These are phyloP conservation scores for Zelostemma sp. DNA, from an alignment of 1,140 invertebrate genomes.

Conservation along the genomic window DNA sequence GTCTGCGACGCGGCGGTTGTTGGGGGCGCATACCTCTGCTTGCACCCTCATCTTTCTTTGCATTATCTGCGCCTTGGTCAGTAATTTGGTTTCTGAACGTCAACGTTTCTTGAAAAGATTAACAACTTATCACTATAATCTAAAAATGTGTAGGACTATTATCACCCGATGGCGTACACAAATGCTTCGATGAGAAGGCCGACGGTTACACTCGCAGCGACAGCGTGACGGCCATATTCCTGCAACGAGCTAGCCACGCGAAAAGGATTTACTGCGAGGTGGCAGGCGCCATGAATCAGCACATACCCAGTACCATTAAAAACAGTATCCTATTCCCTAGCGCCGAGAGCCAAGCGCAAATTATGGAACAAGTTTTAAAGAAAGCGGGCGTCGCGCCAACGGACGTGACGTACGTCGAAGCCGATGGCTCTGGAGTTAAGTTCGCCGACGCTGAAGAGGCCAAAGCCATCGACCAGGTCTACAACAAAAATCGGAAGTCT, in stretches of 20 bases:
- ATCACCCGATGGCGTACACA: slow-evolving; percentile 77
- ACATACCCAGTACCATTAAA: slow-evolving; percentile 70
- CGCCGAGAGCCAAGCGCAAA: slow-evolving; percentile 11
- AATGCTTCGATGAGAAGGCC: slow-evolving; percentile 73
- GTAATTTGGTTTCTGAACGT: slow-evolving; percentile 7
- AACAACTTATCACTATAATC: no score
- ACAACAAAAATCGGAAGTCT: slow-evolving; percentile 76
- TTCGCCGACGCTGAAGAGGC: slow-evolving; percentile 87
- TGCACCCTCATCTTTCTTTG: slow-evolving; percentile 45
- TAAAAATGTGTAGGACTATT: slow-evolving; percentile 21
- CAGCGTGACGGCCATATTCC: slow-evolving; percentile 72
- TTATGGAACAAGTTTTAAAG: slow-evolving; percentile 28
- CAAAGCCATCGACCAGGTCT: slow-evolving; percentile 82
- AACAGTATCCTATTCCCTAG: slow-evolving; percentile 62
- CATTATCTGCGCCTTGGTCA: slow-evolving; percentile 33
- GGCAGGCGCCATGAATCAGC: slow-evolving; percentile 72
- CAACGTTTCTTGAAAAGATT: not conserved
- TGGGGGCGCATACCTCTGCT: slow-evolving; percentile 20
- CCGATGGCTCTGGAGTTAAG: slow-evolving; percentile 68
- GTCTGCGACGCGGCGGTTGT: slow-evolving; percentile 74
- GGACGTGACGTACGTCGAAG: slow-evolving; percentile 53
- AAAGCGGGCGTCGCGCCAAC: slow-evolving; percentile 29
- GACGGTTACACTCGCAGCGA: slow-evolving; percentile 78
- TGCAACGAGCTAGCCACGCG: slow-evolving; percentile 73
- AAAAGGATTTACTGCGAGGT: slow-evolving; percentile 74